Percentiles rank a stretch among this genome's conserved stretches.
These are phyloP conservation scores for Lochmaea crataegi DNA, from an alignment of 2,888 invertebrate species.

Conservation along the genomic window DNA sequence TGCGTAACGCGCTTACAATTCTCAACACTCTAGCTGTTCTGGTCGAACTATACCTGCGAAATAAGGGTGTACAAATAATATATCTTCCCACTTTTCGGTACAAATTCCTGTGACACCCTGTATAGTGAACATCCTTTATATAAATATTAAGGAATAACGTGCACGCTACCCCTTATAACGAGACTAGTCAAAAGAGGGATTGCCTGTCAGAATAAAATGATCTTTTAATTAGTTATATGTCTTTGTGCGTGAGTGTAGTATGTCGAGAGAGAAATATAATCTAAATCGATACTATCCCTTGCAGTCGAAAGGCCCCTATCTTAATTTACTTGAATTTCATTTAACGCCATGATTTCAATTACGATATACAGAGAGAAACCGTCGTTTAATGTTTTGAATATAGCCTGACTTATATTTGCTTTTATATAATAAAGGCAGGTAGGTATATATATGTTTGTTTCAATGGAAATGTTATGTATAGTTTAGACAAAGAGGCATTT, in stretches of 20 bases:
- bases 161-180: conserved; percentile 1
- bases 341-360: conserved; percentile 25
- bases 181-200: conserved; percentile 60
- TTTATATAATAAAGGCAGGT: conserved; percentile 18
- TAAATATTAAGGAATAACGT: not conserved
- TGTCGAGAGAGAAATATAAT: conserved; percentile 55
- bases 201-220: conserved; percentile 63
- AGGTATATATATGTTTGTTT: conserved; percentile 1
- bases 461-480: conserved; percentile 15
- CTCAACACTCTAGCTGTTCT: too few relatives aligned
- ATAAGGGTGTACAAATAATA: too few relatives aligned
- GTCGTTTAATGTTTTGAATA: conserved; percentile 22
- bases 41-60: too few relatives aligned
- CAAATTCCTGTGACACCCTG: not conserved
- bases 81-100: too few relatives aligned
- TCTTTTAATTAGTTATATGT: conserved; percentile 65
- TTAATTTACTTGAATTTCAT: conserved; percentile 25
- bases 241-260: conserved; percentile 57
- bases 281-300: conserved; percentile 36
- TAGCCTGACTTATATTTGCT: conserved; percentile 20
- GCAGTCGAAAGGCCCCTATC: conserved; percentile 23
- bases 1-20: too few relatives aligned
- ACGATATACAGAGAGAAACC: conserved; percentile 21
- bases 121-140: not conserved
- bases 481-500: conserved; percentile 13